Evolutionary conservation across 2,797 vertebrate genomes (phyloP).

Genomic region (Coilia nasus): DNA sequence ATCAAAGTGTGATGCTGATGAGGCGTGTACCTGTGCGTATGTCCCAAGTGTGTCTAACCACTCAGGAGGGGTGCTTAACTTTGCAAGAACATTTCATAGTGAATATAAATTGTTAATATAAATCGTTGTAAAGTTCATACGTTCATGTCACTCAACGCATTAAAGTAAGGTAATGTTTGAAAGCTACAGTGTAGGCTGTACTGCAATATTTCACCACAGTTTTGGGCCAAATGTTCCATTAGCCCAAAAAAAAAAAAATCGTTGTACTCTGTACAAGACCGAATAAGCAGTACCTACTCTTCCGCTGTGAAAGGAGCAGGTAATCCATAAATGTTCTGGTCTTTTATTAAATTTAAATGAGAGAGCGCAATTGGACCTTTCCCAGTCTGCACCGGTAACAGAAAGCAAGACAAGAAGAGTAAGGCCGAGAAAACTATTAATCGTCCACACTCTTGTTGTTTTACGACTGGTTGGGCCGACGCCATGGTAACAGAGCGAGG

Average conservation of each 20-base stretch:
- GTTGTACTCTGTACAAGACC: not conserved
- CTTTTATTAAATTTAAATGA: conserved; percentile 61
- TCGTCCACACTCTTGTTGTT: conserved; percentile 56
- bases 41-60: not conserved
- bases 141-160: not conserved
- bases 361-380: conserved; percentile 53
- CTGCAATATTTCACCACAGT: not conserved
- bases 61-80: not conserved
- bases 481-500: conserved; percentile 56
- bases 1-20: too few species aligned
- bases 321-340: conserved; percentile 50
- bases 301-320: conserved; percentile 41
- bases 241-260: not conserved
- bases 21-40: too few species aligned
- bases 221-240: not conserved
- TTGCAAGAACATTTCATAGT: not conserved
- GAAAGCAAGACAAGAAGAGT: conserved; percentile 46
- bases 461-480: conserved; percentile 65
- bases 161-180: not conserved
- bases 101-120: not conserved
- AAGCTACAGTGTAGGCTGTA: not conserved
- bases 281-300: conserved; percentile 47
- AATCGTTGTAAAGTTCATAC: not conserved
- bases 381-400: conserved; percentile 55
- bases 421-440: conserved; percentile 48